phyloP scores from a whole-genome alignment of 2,888 invertebrate species.

The Conchocele bisecta region DNA sequence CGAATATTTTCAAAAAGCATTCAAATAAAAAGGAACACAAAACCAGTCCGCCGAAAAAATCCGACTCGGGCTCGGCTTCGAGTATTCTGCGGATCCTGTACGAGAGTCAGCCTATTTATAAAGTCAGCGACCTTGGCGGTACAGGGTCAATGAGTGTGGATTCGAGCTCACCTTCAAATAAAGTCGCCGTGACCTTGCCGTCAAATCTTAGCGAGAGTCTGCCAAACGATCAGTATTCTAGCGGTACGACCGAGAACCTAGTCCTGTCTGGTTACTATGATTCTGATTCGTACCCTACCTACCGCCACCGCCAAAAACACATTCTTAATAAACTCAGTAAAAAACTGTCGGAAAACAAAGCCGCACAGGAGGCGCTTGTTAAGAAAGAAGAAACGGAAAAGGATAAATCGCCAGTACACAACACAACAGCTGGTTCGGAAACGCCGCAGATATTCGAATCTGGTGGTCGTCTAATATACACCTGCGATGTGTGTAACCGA shows the following conservation, averaged over 20 bases:
- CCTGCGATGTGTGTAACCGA: conserved; percentile 56
- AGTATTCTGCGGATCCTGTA: conserved; percentile 48
- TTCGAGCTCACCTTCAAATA: not conserved
- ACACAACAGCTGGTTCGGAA: not conserved
- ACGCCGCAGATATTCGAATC: conserved; percentile 46
- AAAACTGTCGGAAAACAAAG: conserved; percentile 7
- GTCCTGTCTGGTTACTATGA: conserved; percentile 57
- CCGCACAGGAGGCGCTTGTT: not conserved
- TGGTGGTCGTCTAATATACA: conserved; percentile 51
- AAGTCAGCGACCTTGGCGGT: conserved; percentile 10
- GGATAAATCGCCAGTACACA: not conserved
- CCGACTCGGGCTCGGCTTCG: not conserved
- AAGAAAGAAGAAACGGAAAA: not conserved
- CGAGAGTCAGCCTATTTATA: conserved; percentile 40
- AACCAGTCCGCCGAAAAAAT: not conserved
- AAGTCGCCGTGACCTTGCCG: conserved; percentile 18
- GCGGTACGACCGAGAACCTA: conserved; percentile 43
- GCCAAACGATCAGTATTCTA: conserved; percentile 25
- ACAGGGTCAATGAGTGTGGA: not conserved
- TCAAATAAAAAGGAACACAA: conserved; percentile 16
- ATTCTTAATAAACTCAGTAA: not conserved
- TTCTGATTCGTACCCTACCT: conserved; percentile 47
- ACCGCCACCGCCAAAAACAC: conserved; percentile 49
- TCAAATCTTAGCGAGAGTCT: conserved; percentile 32
- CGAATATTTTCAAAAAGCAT: conserved; percentile 43